Evolutionary conservation across 2,888 invertebrate species (phyloP), one percentile per base, ranked within the genome.

Genomic region (Tipula vernalis): DNA sequence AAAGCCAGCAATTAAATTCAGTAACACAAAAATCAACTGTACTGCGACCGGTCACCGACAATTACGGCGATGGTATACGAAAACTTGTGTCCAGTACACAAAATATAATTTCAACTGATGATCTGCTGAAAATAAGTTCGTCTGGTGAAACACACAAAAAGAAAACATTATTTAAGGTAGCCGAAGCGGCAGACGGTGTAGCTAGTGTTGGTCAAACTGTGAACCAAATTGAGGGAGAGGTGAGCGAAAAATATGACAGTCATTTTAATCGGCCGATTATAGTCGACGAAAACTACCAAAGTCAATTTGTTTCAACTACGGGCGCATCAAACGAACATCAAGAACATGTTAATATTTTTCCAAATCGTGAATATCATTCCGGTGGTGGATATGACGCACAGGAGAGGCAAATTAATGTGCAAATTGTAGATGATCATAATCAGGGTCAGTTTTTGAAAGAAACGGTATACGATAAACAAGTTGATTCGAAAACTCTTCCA

Each of bases 101-200:
- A 89, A 93, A 94, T 89, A 90, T 94, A 10, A 93, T 95, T 87
- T 92, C 94, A 0, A 94, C 94, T 87, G 93, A 94, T 89, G 95
- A 95, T 90, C 92, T 95, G 8, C 88, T 94, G 10, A 93, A 93
- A 89, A 95, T 95, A 0, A 95, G 95, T 89, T 90, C 90, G n/a
- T 92, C 93, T 0, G 90, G 91, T 5, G 90, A 90, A 8, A 89
- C 89, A 86, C 86, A 28, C 87, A 87, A 83, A 87, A 83, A 92
- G 5, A 92, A 91, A 89, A 91, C 92, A 3, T 89, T 71, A 87
- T 90, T 18, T 15, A 85, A 89, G 89, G 87, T 88, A 88, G 85
- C 88, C 89, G 87, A 88, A 88, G 83, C 88, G 89, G 4, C 90
- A 90, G 85, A 91, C 90, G 83, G 91, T 90, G 87, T 90, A 92